A percentile compares a stretch with the other conserved stretches of the same genome.
Conservation (phyloP, 2,888 invertebrate species). For the Plusia festucae region DNA sequence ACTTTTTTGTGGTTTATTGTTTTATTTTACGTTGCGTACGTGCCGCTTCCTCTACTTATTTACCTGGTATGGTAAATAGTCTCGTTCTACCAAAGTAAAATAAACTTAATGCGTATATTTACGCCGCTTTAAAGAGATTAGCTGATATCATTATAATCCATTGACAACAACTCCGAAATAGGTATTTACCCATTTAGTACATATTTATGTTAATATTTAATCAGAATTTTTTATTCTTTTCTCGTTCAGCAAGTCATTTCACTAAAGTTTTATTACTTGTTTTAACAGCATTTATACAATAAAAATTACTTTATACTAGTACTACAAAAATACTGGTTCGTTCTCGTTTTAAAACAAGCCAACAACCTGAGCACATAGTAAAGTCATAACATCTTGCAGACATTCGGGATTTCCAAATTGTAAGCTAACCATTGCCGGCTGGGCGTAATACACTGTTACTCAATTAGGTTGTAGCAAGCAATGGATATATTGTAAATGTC, state of each 20-base stretch:
- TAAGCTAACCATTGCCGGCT: neutral
- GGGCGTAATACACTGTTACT: neutral
- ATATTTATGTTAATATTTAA: neutral
- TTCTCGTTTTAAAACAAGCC: neutral
- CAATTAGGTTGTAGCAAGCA: neutral
- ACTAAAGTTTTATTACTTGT: neutral
- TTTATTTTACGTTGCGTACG: neutral
- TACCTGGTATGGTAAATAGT: neutral
- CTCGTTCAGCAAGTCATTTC: neutral
- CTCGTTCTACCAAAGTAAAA: neutral
- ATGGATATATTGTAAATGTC: neutral
- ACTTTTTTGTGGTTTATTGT: neutral
- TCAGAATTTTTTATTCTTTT: neutral
- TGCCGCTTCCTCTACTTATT: neutral
- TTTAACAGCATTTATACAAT: neutral
- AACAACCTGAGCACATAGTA: neutral
- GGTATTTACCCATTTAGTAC: conserved; percentile 4
- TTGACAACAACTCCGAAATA: neutral
- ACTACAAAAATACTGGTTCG: conserved; percentile 2
- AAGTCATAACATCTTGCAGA: neutral
- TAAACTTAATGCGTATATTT: neutral
- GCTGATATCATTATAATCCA: neutral
- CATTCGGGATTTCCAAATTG: neutral
- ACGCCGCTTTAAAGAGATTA: neutral
- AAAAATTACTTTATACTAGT: neutral